Conservation (phyloP, 2,113 vertebrate species). For the Smithornis capensis region DNA sequence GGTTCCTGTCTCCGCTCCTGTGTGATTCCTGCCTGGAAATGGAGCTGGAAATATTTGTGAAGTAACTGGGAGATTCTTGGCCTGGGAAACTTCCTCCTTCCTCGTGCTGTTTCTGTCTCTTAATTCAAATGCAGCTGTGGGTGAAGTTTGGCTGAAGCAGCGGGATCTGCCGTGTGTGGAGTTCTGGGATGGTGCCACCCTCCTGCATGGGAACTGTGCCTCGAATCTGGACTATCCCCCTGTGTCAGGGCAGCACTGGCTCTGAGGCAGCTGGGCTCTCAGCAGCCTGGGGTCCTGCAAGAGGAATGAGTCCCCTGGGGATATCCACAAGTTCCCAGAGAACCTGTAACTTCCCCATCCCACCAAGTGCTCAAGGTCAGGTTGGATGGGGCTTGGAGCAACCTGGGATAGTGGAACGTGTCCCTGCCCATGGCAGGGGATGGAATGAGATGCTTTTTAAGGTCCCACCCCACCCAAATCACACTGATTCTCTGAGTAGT, state of each 20-base stretch:
- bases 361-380: accelerated
- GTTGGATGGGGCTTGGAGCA: background rate
- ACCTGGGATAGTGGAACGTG: accelerated
- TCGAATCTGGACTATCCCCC: accelerated
- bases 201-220: accelerated
- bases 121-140: accelerated
- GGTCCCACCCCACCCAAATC: background rate
- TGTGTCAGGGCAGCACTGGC: accelerated
- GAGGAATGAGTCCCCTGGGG: accelerated
- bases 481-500: accelerated
- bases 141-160: accelerated
- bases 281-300: background rate
- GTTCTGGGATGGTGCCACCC: accelerated
- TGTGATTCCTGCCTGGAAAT: accelerated
- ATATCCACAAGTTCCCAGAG: background rate
- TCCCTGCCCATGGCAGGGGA: background rate
- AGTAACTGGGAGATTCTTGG: accelerated
- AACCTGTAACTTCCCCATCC: background rate
- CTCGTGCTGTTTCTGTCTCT: accelerated
- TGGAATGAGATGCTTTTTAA: accelerated
- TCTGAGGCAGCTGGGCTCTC: accelerated
- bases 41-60: too few species aligned
- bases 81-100: accelerated
- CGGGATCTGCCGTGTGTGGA: accelerated
- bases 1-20: accelerated